Conservation (phyloP, 2,113 vertebrate genomes). For the Ifrita kowaldi region DNA sequence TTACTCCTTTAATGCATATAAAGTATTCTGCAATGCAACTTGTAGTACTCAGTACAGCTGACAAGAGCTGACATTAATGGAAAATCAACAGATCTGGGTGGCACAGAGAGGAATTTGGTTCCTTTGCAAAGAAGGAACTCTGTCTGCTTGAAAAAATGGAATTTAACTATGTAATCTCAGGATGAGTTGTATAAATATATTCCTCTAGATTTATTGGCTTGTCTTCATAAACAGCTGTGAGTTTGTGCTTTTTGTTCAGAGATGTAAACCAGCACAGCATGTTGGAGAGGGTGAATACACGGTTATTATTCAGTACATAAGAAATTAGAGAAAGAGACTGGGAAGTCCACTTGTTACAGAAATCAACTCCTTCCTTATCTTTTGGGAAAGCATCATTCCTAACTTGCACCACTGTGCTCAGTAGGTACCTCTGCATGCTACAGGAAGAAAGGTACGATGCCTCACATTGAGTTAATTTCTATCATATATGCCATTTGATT, state of each 20-base stretch:
- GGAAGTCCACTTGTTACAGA: not conserved
- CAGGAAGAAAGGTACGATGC: not conserved
- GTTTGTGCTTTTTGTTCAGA: slow-evolving; percentile 17
- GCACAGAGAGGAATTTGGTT: not conserved
- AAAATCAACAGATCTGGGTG: slow-evolving; percentile 23
- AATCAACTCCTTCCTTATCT: not conserved
- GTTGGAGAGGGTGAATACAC: not conserved
- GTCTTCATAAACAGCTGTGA: slow-evolving; percentile 35
- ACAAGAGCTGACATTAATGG: slow-evolving; percentile 10
- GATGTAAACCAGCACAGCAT: slow-evolving; percentile 18
- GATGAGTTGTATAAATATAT: slow-evolving; percentile 13
- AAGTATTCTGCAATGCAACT: not conserved
- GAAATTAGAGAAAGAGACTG: not conserved
- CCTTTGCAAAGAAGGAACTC: not conserved
- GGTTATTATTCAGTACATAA: not conserved
- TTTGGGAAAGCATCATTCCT: not conserved
- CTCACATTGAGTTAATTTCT: not conserved
- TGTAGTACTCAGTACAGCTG: not conserved
- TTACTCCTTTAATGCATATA: not conserved
- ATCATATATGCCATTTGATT: not conserved
- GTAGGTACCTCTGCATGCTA: not conserved
- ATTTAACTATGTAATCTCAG: not conserved
- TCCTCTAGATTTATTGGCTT: slow-evolving; percentile 26
- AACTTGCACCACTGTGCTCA: not conserved
- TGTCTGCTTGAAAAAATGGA: not conserved